A percentile compares a stretch with the other conserved stretches of the same genome.
Conservation (phyloP, 2,113 vertebrate genomes). For the Alligator sinensis region DNA sequence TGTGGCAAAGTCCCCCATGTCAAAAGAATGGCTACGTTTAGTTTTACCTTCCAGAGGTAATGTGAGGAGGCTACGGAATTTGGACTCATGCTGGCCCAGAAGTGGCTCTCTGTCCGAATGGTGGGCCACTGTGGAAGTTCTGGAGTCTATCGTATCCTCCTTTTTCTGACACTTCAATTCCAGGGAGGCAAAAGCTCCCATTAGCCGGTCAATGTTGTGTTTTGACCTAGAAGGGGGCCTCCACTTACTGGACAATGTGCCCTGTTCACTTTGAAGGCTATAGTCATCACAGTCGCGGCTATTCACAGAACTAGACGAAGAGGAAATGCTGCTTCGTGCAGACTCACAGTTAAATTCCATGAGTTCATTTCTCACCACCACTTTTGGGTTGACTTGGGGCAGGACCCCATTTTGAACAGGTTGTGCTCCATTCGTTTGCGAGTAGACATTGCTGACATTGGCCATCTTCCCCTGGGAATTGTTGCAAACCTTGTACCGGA, state of each 20-base stretch:
- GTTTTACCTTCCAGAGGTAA: constrained; percentile 92
- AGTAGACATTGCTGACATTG: constrained; percentile 89
- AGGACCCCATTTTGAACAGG: constrained; percentile 83
- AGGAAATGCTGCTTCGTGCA: constrained; percentile 89
- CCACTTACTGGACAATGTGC: constrained; percentile 88
- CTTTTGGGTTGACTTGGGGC: constrained; percentile 86
- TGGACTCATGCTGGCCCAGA: constrained; percentile 88
- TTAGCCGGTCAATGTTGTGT: constrained; percentile 90
- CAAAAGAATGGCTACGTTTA: constrained; percentile 96
- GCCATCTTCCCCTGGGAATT: constrained; percentile 87
- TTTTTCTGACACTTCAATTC: constrained; percentile 91
- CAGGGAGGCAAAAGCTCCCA: constrained; percentile 94
- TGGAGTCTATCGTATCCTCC: constrained; percentile 82
- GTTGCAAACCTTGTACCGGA: constrained; percentile 93
- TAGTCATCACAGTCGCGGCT: constrained; percentile 84
- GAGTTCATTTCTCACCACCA: constrained; percentile 89
- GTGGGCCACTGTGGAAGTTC: constrained; percentile 81
- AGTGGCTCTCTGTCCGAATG: constrained; percentile 95
- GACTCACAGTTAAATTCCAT: constrained; percentile 91
- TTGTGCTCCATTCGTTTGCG: constrained; percentile 90
- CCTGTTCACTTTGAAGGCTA: constrained; percentile 85
- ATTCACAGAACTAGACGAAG: constrained; percentile 87
- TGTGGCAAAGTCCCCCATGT: constrained; percentile 91
- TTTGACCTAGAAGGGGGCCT: constrained; percentile 86
- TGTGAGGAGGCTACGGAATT: constrained; percentile 88